These are phyloP conservation scores for Sipha flava DNA, from an alignment of 1,140 invertebrate species.

Conservation along the genomic window DNA sequence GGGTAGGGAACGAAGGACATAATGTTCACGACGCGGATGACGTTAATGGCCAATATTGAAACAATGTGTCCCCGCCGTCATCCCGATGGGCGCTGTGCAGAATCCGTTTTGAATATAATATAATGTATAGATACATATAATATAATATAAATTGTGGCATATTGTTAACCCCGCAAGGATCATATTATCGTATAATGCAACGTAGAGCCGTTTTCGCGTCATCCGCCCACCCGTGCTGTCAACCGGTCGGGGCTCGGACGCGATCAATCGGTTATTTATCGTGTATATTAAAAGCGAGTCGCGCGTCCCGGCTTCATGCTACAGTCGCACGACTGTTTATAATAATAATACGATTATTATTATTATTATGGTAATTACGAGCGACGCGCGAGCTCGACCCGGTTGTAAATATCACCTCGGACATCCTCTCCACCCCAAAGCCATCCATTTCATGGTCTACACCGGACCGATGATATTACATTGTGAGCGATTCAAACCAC, in stretches of 20 bases:
- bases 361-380: slow-evolving; percentile 24
- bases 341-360: slow-evolving; percentile 25
- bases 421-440: background rate
- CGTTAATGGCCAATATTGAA: slow-evolving; percentile 23
- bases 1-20: too few species aligned
- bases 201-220: background rate
- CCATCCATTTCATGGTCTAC: too few species aligned
- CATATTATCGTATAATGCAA: background rate
- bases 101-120: too few species aligned
- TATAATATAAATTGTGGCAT: slow-evolving; percentile 31
- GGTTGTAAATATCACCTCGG: slow-evolving; percentile 5
- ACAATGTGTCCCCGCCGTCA: slow-evolving; percentile 3
- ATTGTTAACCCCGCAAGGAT: slow-evolving; percentile 29
- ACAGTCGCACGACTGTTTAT: background rate
- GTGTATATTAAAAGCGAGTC: too few species aligned
- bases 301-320: background rate
- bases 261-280: slow-evolving; percentile 30
- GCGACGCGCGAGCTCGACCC: background rate
- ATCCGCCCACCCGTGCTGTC: background rate
- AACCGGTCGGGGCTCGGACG: too few species aligned
- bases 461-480: too few species aligned
- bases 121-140: too few species aligned
- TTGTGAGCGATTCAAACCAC: too few species aligned
- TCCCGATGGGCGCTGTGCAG: too few species aligned
- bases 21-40: slow-evolving; percentile 7